Percentiles rank a stretch among this genome's conserved stretches.
These are phyloP conservation scores for Oryzias javanicus DNA, from an alignment of 2,113 vertebrate species.

Conservation along the genomic window DNA sequence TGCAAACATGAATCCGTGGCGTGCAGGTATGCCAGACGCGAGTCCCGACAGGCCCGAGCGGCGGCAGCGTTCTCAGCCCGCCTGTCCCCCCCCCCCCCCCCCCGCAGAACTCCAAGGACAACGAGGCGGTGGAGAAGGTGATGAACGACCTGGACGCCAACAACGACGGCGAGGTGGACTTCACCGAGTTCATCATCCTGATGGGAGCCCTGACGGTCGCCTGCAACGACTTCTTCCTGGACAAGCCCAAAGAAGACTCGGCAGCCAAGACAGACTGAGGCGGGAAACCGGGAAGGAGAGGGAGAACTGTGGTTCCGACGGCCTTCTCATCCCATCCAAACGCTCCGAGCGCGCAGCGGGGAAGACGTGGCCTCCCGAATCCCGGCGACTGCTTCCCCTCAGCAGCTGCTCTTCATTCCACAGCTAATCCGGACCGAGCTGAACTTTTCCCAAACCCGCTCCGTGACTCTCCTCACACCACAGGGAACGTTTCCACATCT, in stretches of 20 bases:
- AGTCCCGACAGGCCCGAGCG: conserved; percentile 40
- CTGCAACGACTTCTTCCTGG: conserved; percentile 84
- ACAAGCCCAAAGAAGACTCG: conserved; percentile 55
- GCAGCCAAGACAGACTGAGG: conserved; percentile 64
- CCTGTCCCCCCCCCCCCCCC: conserved; percentile 1
- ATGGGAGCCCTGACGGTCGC: conserved; percentile 82
- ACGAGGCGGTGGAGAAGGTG: conserved; percentile 79
- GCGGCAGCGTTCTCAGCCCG: conserved; percentile 25
- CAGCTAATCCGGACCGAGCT: conserved; percentile 28
- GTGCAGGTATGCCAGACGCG: conserved; percentile 43
- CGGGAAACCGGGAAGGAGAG: background rate
- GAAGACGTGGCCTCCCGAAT: conserved; percentile 25
- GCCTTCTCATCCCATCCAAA: conserved; percentile 48
- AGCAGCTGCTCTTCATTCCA: conserved; percentile 44
- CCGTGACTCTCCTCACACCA: conserved; percentile 16
- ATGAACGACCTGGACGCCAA: conserved; percentile 82
- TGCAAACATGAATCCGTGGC: conserved; percentile 30
- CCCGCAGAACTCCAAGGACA: conserved; percentile 75
- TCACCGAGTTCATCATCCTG: conserved; percentile 84
- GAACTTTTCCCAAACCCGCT: conserved; percentile 10
- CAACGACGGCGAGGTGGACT: conserved; percentile 84
- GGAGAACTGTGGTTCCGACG: conserved; percentile 34
- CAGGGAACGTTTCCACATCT: conserved; percentile 17
- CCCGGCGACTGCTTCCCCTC: conserved; percentile 31
- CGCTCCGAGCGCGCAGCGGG: conserved; percentile 19